Conservation (phyloP, 1,140 invertebrate species). For the Octopus bimaculoides region DNA sequence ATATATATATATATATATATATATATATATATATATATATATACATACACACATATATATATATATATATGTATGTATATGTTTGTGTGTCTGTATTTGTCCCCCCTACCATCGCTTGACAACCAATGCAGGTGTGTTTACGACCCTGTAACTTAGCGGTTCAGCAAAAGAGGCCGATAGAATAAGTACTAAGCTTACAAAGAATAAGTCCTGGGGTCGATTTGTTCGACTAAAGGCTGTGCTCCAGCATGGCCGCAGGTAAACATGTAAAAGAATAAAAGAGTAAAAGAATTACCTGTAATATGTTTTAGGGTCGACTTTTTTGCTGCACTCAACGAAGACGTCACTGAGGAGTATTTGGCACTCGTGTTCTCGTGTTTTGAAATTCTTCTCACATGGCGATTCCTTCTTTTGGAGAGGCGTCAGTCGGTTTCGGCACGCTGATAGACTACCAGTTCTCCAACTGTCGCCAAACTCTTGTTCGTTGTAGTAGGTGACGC, state of each 20-base stretch:
- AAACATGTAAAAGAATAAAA: not conserved
- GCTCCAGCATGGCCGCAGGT: too few species aligned
- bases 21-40: slow-evolving; percentile 2
- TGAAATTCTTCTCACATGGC: slow-evolving; percentile 38
- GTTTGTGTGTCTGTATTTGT: not conserved
- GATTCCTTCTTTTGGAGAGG: slow-evolving; percentile 27
- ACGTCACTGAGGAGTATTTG: slow-evolving; percentile 40
- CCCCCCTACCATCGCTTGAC: too few species aligned
- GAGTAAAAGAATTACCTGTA: slow-evolving; percentile 37
- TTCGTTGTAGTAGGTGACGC: slow-evolving; percentile 67
- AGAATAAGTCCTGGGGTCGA: too few species aligned
- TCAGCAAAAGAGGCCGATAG: too few species aligned
- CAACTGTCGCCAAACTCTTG: slow-evolving; percentile 79
- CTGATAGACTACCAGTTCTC: slow-evolving; percentile 76
- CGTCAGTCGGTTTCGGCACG: slow-evolving; percentile 62
- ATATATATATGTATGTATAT: not conserved
- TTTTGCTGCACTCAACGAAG: slow-evolving; percentile 44
- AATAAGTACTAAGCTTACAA: too few species aligned
- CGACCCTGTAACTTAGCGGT: too few species aligned
- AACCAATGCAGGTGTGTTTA: too few species aligned
- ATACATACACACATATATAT: slow-evolving; percentile 4
- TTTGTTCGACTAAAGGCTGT: too few species aligned
- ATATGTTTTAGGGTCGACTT: slow-evolving; percentile 44
- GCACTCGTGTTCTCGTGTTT: slow-evolving; percentile 37
- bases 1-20: slow-evolving; percentile 3